phyloP scores from a whole-genome alignment of 30 jellyfish, hydroid and myxozoan species.

The Aurelia coerulea region DNA sequence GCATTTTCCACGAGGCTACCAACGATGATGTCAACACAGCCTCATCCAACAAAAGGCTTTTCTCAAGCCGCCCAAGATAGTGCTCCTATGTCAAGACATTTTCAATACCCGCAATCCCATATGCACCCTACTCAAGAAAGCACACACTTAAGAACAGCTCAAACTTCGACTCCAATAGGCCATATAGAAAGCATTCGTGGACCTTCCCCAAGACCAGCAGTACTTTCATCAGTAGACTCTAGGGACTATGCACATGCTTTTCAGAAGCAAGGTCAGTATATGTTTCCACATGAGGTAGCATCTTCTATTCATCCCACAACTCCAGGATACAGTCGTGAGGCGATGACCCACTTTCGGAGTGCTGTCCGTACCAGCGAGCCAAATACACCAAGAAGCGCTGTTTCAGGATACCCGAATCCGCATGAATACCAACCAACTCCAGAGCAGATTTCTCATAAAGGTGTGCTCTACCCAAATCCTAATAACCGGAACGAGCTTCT shows the following conservation, averaged over 20 bases:
- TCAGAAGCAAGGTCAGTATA: conserved; percentile 10
- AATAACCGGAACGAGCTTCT: conserved; percentile 6
- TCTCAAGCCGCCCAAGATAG: conserved; percentile 35
- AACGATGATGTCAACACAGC: conserved; percentile 54
- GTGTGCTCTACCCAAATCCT: conserved; percentile 1
- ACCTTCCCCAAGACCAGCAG: conserved; percentile 8
- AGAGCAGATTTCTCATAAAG: conserved; percentile 9
- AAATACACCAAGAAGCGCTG: neutral
- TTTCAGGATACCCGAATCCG: neutral
- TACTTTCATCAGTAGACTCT: neutral
- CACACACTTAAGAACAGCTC: conserved; percentile 5
- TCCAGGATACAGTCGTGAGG: conserved; percentile 9
- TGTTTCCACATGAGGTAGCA: conserved; percentile 15
- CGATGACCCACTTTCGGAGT: neutral
- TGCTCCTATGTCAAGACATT: conserved; percentile 1
- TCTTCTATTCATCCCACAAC: neutral
- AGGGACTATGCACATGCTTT: neutral
- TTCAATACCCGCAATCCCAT: conserved; percentile 8
- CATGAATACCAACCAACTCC: neutral
- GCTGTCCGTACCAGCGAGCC: neutral
- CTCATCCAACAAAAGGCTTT: conserved; percentile 7
- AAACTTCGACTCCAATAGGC: neutral
- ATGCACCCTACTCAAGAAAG: neutral
- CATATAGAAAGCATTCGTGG: neutral
- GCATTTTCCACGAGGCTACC: conserved; percentile 54